Base-by-base conservation (phyloP, 2,797 vertebrate species). In the Parotocinclus haroldoi region DNA sequence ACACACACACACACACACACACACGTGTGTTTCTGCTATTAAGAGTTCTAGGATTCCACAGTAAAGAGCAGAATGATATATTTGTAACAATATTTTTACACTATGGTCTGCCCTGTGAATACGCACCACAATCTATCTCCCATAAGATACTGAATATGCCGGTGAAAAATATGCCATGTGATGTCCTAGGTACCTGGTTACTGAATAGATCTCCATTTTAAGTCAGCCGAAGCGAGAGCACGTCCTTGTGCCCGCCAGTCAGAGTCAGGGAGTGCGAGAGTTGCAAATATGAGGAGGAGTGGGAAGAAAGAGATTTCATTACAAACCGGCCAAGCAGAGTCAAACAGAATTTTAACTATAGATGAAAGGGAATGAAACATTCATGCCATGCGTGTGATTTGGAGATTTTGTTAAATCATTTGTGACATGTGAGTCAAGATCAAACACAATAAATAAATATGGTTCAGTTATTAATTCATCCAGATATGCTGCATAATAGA, bases 261-360 rank as follows among this genome's bases (percentile, higher is more conserved):
- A 42, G 62, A 16, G 10, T 14, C 27, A 44, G 51, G 18, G 40
- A 50, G 55, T 27, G 62, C 11, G 27, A 66, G 46, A 44, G 2
- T 9, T 9, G 11, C 9, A 12, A n/a, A 44, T 7, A 12, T 8
- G 10, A 16, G 54, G 19, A 45, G n/a, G 40, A 54, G 27, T 57
- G 44, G 40, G 17, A 59, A 64, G 39, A 62, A 57, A 66, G 9
- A 44, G 62, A 68, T 56, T 66, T 13, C 10, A 58, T 48, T 53
- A 63, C 27, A 44, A 13, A 18, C 10, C 18, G 48, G 11, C 10
- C 36, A 48, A 6, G 6, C 18, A 27, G 49, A 73, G 46, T 57
- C 13, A 51, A 62, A 50, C 16, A n/a, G 14, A 51, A 51, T 40
- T 10, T 10, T 14, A 55, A 55, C 1, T 2, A 0, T 12, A 38